A percentile compares a stretch with the other conserved stretches of the same genome.
Evolutionary conservation across 2,888 invertebrate genomes (phyloP).

Genomic region (Lasioglossum pauxillum): DNA sequence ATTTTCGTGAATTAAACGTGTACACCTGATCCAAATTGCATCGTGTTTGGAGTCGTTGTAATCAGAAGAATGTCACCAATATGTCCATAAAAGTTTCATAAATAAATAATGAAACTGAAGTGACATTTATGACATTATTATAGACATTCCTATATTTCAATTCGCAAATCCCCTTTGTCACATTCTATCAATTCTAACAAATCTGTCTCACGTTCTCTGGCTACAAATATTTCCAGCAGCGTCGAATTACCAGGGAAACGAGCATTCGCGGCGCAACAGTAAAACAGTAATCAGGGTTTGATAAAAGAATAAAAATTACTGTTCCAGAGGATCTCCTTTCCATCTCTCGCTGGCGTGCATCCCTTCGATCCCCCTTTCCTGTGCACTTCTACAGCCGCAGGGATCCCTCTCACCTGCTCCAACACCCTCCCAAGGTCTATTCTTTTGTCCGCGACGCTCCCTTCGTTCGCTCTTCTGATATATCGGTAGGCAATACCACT

Average conservation of each 20-base stretch:
- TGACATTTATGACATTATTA: too few species aligned
- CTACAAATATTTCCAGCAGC: not conserved
- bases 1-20: too few species aligned
- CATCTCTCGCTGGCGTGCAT: not conserved
- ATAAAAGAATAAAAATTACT: conserved; percentile 29
- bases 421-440: not conserved
- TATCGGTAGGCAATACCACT: conserved; percentile 49
- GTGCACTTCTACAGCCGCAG: not conserved
- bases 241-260: not conserved
- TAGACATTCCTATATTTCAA: too few species aligned
- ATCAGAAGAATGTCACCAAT: too few species aligned
- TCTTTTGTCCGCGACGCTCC: not conserved
- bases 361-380: not conserved
- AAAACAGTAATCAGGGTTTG: conserved; percentile 17
- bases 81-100: too few species aligned
- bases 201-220: not conserved
- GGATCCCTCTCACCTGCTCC: not conserved
- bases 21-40: too few species aligned
- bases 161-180: too few species aligned
- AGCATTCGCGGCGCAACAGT: not conserved
- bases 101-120: too few species aligned
- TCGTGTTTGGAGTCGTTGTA: too few species aligned
- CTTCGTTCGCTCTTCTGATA: conserved; percentile 9
- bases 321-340: conserved; percentile 24
- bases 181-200: not conserved